These are phyloP conservation scores for Pyrocoelia pectoralis DNA, from an alignment of 2,888 invertebrate species.

Conservation along the genomic window DNA sequence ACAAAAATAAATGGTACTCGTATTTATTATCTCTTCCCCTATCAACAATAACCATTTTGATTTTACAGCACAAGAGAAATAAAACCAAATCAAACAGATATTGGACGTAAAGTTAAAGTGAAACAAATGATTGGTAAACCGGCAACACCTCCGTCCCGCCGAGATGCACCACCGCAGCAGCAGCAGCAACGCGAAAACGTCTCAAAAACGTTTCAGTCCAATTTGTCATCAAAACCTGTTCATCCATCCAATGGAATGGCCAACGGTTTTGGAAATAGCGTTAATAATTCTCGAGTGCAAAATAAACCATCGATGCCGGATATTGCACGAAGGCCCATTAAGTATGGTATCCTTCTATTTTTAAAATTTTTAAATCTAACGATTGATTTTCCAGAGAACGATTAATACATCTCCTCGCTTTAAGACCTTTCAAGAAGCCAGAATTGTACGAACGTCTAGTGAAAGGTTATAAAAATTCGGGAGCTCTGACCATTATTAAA, in stretches of 20 bases:
- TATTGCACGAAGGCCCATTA: constrained; percentile 72
- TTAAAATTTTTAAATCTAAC: background rate
- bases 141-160: constrained; percentile 42
- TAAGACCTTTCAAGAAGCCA: constrained; percentile 93
- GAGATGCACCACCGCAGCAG: constrained; percentile 56
- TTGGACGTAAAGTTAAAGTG: constrained; percentile 87
- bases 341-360: no score
- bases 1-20: constrained; percentile 87
- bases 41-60: background rate
- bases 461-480: constrained; percentile 69
- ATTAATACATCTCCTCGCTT: constrained; percentile 91
- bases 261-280: constrained; percentile 56
- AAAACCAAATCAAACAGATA: constrained; percentile 89
- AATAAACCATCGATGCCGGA: constrained; percentile 66
- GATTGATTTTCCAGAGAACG: constrained; percentile 77
- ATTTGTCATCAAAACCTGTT: constrained; percentile 48
- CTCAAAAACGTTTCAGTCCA: constrained; percentile 55
- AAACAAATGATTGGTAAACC: constrained; percentile 60
- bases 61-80: constrained; percentile 87
- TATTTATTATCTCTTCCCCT: background rate
- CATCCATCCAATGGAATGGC: constrained; percentile 47
- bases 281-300: constrained; percentile 59
- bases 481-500: background rate
- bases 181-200: constrained; percentile 51
- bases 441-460: constrained; percentile 84